phyloP scores from a whole-genome alignment of 2,888 invertebrate genomes.

The Tachystola acroxantha region DNA sequence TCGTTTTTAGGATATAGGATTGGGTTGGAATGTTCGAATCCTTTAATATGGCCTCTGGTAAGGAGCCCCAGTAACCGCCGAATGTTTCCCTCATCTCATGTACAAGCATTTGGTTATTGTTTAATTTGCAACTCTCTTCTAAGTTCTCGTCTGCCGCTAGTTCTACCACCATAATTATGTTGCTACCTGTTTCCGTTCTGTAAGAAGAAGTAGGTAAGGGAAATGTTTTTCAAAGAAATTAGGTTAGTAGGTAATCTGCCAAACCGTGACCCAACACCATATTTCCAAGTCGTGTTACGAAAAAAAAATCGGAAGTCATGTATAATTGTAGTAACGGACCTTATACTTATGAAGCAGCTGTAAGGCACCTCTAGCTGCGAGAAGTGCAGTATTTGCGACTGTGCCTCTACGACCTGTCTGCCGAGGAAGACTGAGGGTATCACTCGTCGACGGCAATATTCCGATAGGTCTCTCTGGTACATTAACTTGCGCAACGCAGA shows the following conservation, averaged over 20 bases:
- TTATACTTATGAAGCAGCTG: constrained; percentile 55
- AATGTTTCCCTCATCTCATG: constrained; percentile 61
- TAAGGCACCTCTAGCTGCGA: constrained; percentile 53
- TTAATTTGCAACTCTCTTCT: constrained; percentile 27
- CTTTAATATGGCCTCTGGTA: constrained; percentile 37
- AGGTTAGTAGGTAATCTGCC: too few relatives aligned
- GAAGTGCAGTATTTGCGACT: constrained; percentile 52
- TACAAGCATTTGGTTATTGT: constrained; percentile 43
- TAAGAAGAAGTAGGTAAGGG: constrained; percentile 6
- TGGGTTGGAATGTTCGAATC: constrained; percentile 16
- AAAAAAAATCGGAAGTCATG: too few relatives aligned
- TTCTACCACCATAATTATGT: constrained; percentile 54
- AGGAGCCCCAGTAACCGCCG: constrained; percentile 62
- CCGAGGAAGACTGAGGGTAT: constrained; percentile 61
- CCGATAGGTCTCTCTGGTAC: constrained; percentile 56
- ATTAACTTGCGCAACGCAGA: constrained; percentile 25
- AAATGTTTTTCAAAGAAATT: constrained; percentile 3
- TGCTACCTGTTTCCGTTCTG: constrained; percentile 58
- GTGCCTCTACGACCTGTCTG: constrained; percentile 44
- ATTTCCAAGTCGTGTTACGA: too few relatives aligned
- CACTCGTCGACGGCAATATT: constrained; percentile 53
- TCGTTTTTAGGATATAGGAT: constrained; percentile 41
- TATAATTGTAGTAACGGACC: too few relatives aligned
- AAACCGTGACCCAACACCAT: too few relatives aligned
- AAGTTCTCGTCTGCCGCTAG: constrained; percentile 27